Conservation (phyloP, 2,888 invertebrate species). For the Zygaena filipendulae region DNA sequence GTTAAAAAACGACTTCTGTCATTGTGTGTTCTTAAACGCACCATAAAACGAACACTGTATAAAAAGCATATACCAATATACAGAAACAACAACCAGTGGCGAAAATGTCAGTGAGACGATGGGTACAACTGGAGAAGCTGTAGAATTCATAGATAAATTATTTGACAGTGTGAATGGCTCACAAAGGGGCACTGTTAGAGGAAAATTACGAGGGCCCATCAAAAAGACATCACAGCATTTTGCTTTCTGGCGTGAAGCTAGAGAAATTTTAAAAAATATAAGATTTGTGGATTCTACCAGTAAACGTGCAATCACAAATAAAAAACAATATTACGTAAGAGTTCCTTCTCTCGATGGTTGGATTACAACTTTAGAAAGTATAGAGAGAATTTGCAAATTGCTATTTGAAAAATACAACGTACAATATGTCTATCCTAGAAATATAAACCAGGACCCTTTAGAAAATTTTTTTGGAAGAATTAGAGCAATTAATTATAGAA, state of each 20-base stretch:
- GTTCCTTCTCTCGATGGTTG: slow-evolving; percentile 4
- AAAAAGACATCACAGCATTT: slow-evolving; percentile 4
- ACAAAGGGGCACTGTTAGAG: not conserved
- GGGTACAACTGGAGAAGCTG: slow-evolving; percentile 4
- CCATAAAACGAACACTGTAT: no score
- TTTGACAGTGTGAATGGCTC: slow-evolving; percentile 10
- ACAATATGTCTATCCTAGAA: slow-evolving; percentile 4
- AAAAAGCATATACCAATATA: no score
- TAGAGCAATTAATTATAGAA: slow-evolving; percentile 4
- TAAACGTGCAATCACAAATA: slow-evolving; percentile 1
- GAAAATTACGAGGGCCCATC: slow-evolving; percentile 3
- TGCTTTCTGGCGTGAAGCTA: slow-evolving; percentile 5
- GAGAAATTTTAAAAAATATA: slow-evolving; percentile 3
- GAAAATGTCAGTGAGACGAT: slow-evolving; percentile 11
- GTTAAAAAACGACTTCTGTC: no score
- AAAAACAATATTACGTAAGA: not conserved
- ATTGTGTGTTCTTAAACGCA: no score
- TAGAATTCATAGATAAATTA: slow-evolving; percentile 7
- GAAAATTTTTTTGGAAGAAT: slow-evolving; percentile 6
- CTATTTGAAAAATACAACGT: slow-evolving; percentile 4
- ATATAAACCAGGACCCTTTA: slow-evolving; percentile 4
- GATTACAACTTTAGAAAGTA: slow-evolving; percentile 5
- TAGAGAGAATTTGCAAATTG: slow-evolving; percentile 4
- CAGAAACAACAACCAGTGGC: no score
- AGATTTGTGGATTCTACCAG: slow-evolving; percentile 3